phyloP scores from a whole-genome alignment of 2,797 vertebrate species.

The Eurystomus glaucurus region DNA sequence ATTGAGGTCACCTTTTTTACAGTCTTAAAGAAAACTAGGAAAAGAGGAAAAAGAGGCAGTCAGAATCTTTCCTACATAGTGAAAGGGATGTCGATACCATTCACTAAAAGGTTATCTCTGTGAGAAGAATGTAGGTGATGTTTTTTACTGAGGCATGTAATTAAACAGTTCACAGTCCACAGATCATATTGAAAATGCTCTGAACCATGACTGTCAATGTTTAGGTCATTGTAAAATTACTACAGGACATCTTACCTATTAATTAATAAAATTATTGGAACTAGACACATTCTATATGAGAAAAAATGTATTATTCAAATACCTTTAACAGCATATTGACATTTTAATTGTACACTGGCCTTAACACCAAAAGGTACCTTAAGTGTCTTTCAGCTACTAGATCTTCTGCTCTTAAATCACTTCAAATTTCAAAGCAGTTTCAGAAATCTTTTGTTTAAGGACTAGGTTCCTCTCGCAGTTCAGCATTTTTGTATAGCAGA shows the following conservation, averaged over 20 bases:
- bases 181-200: neutral
- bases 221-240: constrained; percentile 29
- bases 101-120: neutral
- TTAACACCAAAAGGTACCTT: constrained; percentile 4
- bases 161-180: neutral
- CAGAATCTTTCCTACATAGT: neutral
- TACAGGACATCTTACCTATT: neutral
- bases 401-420: neutral
- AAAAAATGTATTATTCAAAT: constrained; percentile 39
- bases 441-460: neutral
- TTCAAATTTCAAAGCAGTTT: neutral
- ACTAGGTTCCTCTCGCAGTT: neutral
- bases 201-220: constrained; percentile 1
- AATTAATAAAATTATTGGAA: constrained; percentile 26
- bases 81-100: neutral
- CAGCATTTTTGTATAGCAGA: neutral
- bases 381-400: neutral
- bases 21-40: neutral
- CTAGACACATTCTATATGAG: neutral
- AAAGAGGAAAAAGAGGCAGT: neutral
- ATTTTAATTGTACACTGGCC: constrained; percentile 35
- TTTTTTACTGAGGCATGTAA: neutral
- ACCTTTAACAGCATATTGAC: constrained; percentile 36
- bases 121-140: neutral
- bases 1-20: neutral